A percentile compares a stretch with the other conserved stretches of the same genome.
These are phyloP conservation scores for Neolamprologus variostigma DNA, from an alignment of 2,113 vertebrate genomes.

Conservation along the genomic window DNA sequence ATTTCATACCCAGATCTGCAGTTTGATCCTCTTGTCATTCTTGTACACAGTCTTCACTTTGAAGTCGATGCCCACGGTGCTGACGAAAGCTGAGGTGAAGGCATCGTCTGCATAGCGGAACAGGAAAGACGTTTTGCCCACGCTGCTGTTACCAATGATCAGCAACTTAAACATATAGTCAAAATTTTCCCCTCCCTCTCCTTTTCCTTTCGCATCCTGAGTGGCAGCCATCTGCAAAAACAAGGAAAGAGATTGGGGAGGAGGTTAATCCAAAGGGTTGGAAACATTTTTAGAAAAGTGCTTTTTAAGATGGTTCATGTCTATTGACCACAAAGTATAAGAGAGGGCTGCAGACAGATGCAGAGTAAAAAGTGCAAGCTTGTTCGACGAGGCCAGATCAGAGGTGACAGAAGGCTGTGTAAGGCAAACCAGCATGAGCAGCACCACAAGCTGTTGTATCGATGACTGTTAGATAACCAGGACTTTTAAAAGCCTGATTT, in stretches of 20 bases:
- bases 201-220: constrained; percentile 85
- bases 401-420: constrained; percentile 58
- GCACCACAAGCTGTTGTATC: constrained; percentile 28
- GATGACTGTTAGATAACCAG: constrained; percentile 22
- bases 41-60: constrained; percentile 98
- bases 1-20: constrained; percentile 92
- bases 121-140: constrained; percentile 91
- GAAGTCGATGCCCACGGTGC: constrained; percentile 98
- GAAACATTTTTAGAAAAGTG: not conserved
- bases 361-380: not conserved
- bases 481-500: not conserved
- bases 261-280: not conserved
- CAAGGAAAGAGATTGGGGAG: not conserved
- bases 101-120: constrained; percentile 97
- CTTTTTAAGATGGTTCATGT: not conserved
- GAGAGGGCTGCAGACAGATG: not conserved
- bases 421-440: constrained; percentile 49
- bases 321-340: not conserved
- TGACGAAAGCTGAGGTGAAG: constrained; percentile 96
- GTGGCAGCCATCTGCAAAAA: constrained; percentile 81
- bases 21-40: constrained; percentile 97
- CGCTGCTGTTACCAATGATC: constrained; percentile 92
- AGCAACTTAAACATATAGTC: constrained; percentile 95
- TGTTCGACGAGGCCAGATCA: constrained; percentile 18
- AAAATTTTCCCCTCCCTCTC: constrained; percentile 86